Conservation (phyloP, 2,888 invertebrate species). For the Panzeria rudis region DNA sequence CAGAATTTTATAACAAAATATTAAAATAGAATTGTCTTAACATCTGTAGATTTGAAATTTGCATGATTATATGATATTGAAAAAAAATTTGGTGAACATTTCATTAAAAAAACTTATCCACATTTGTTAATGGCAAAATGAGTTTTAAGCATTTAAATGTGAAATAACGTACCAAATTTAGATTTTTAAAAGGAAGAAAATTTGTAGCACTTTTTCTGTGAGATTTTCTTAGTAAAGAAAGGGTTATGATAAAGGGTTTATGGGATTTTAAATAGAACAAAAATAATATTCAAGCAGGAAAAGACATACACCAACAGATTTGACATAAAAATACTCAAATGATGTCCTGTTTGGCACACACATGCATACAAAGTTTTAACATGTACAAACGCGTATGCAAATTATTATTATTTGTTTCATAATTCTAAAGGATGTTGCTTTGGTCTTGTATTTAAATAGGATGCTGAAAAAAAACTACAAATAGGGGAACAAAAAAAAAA, state of each 20-base stretch:
- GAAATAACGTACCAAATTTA: neutral
- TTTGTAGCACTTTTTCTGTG: neutral
- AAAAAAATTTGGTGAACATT: conserved; percentile 56
- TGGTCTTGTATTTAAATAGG: conserved; percentile 10
- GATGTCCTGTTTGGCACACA: conserved; percentile 52
- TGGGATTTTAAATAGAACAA: conserved; percentile 42
- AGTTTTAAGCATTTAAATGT: conserved; percentile 12
- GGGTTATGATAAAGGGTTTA: conserved; percentile 52
- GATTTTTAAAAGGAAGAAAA: conserved; percentile 17
- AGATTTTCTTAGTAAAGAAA: conserved; percentile 15
- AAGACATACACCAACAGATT: conserved; percentile 60
- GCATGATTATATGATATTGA: conserved; percentile 21
- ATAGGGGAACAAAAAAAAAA: conserved; percentile 9
- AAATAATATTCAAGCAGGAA: conserved; percentile 58
- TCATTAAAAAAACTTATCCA: conserved; percentile 37
- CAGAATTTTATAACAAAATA: neutral
- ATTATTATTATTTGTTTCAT: conserved; percentile 42
- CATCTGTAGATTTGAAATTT: conserved; percentile 21
- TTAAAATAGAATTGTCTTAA: neutral
- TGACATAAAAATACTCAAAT: conserved; percentile 17
- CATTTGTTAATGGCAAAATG: too few species aligned
- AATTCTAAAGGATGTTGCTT: conserved; percentile 39
- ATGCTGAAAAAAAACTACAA: conserved; percentile 24
- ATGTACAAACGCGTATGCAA: conserved; percentile 59
- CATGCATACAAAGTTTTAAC: neutral